These are phyloP conservation scores for Serilophus lunatus DNA, from an alignment of 2,113 vertebrate genomes.

Conservation along the genomic window DNA sequence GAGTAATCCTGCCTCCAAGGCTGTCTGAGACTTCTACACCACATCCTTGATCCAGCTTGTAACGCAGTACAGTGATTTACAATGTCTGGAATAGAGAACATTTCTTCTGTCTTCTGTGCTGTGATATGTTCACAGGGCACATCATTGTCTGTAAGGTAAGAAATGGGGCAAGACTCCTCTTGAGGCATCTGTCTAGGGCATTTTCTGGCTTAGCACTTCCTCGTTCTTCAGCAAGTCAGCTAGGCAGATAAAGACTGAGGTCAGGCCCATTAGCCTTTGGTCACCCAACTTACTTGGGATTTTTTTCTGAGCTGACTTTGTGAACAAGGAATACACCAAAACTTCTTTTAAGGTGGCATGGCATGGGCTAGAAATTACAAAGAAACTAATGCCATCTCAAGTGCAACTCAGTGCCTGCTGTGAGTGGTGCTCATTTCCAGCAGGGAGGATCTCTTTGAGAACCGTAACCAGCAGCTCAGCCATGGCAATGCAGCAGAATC, in stretches of 20 bases:
- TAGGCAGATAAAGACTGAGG: neutral
- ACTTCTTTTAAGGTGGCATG: neutral
- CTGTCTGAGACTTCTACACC: neutral
- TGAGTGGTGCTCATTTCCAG: neutral
- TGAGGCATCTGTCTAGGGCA: fast-evolving
- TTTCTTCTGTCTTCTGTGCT: neutral
- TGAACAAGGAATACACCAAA: neutral
- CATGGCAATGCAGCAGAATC: neutral
- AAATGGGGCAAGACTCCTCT: neutral
- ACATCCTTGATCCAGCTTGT: conserved; percentile 24
- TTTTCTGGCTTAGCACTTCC: neutral
- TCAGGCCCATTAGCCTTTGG: neutral
- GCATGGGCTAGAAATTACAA: neutral
- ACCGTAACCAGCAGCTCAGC: neutral
- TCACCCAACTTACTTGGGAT: neutral
- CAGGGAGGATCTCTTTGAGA: neutral
- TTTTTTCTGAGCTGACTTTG: neutral
- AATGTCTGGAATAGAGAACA: neutral
- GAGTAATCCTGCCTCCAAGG: conserved; percentile 35
- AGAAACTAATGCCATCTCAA: neutral
- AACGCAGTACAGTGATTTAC: neutral
- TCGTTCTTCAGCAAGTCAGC: neutral
- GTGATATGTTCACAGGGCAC: neutral
- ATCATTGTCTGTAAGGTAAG: neutral
- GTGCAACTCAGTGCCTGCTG: neutral